Base-by-base conservation (phyloP, 2,888 invertebrate genomes). In the Serrognathus titanus region DNA sequence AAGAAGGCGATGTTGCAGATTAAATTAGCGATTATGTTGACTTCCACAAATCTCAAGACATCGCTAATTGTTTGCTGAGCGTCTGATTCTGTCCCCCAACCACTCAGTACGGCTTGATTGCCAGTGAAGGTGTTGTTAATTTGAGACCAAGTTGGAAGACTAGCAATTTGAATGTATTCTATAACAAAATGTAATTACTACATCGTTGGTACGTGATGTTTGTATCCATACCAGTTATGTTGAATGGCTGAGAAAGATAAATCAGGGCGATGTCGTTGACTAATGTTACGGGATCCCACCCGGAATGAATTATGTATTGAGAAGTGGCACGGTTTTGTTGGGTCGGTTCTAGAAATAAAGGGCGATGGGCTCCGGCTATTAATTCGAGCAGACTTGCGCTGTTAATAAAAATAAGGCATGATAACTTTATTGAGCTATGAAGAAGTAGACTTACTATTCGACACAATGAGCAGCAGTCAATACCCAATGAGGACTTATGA, bases 381-480 rank as follows among this genome's bases (percentile, higher is more conserved):
- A 70, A 64, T 50, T 65, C 62, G 37, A 20, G 40, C 46, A 39
- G 35, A 45, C 49, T 39, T 20, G 60, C 59, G 53, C 80, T 80
- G 66, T 76, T 79, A 70, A 79, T 80, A 5, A 47, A 12, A 16
- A 16, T 0, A 3, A 16, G 3, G 16, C n/a, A 11, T 2, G 9
- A n/a, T 53, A 12, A 4, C 10, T 39, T n/a, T 51, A 13, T 51
- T n/a, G 39, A 10, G 7, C 11, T 1, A 4, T 9, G n/a, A 12
- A 10, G 8, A 16, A 16, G 2, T 7, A 40, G 16, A 40, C 46
- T 13, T 56, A 56, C 56, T 48, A 16, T 36, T 46, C 47, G 24
- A 56, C 41, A 69, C 82, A 82, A 66, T 82, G 82, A 1, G 82
- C 82, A 1, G 82, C 82, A 0, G 82, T 81, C 41, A 82, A 65